Conservation (phyloP, 2,888 invertebrate species). For the Lingula anatina region DNA sequence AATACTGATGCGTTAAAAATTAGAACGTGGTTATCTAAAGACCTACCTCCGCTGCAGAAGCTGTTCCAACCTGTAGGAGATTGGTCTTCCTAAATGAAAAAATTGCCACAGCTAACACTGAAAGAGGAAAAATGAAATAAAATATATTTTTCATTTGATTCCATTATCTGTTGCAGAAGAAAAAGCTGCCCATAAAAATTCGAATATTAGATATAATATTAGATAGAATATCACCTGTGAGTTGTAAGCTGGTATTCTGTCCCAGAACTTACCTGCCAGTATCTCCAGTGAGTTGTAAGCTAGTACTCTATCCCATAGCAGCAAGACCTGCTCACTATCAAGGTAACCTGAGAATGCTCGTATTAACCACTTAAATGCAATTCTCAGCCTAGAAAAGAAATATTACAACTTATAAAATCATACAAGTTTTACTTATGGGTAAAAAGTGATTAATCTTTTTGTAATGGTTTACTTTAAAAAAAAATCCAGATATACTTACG, state of each 20-base stretch:
- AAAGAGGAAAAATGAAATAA: conserved; percentile 12
- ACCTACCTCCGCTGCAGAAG: conserved; percentile 48
- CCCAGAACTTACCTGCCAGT: conserved; percentile 77
- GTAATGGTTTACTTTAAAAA: no score
- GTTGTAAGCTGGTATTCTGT: conserved; percentile 85
- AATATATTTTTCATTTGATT: no score
- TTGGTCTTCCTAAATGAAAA: conserved; percentile 52
- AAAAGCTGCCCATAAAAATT: no score
- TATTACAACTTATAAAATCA: not conserved
- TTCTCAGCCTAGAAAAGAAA: conserved; percentile 63
- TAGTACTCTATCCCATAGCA: conserved; percentile 87
- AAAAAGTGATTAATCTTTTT: no score
- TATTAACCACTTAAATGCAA: conserved; percentile 96
- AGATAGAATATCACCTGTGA: conserved; percentile 86
- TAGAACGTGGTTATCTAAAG: no score
- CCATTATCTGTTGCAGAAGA: no score
- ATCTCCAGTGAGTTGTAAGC: conserved; percentile 90
- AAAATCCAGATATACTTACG: conserved; percentile 73
- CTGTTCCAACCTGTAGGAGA: conserved; percentile 45
- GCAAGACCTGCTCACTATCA: conserved; percentile 83
- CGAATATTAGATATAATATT: no score
- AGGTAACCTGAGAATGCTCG: conserved; percentile 91
- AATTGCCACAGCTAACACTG: conserved; percentile 50
- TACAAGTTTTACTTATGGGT: not conserved
- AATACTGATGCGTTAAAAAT: no score